Conservation (phyloP, 2,888 invertebrate species). For the Lithophane semibrunnea region DNA sequence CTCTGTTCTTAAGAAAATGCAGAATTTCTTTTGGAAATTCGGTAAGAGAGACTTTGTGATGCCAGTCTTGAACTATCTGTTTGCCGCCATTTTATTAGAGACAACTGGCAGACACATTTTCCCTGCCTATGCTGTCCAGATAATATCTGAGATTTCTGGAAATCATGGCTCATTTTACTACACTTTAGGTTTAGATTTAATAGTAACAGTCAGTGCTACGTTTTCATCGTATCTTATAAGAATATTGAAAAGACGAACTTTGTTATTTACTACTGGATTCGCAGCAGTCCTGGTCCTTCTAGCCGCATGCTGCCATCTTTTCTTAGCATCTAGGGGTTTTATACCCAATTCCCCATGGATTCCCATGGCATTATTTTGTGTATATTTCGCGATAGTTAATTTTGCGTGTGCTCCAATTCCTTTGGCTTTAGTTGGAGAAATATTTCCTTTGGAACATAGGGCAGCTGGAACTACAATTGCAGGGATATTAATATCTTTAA, state of each 20-base stretch:
- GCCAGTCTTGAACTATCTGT: conserved; percentile 65
- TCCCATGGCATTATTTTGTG: conserved; percentile 63
- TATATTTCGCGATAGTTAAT: conserved; percentile 68
- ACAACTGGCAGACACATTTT: conserved; percentile 70
- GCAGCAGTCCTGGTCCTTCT: conserved; percentile 62
- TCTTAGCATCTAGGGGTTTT: conserved; percentile 49
- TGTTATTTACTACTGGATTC: conserved; percentile 71
- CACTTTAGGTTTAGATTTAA: conserved; percentile 69
- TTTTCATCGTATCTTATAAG: conserved; percentile 60
- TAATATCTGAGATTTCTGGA: conserved; percentile 68
- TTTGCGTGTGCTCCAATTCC: conserved; percentile 71
- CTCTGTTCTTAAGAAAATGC: not conserved
- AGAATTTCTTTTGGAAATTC: conserved; percentile 48
- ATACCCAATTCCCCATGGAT: conserved; percentile 62
- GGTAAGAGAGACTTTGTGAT: conserved; percentile 54
- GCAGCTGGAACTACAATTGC: conserved; percentile 63
- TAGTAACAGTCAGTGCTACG: conserved; percentile 65
- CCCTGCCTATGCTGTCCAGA: conserved; percentile 72
- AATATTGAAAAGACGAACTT: conserved; percentile 65
- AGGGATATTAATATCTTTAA: conserved; percentile 61
- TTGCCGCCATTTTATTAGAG: conserved; percentile 67
- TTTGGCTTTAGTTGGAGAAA: conserved; percentile 69
- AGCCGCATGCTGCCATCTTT: conserved; percentile 64
- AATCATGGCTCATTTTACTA: conserved; percentile 63
- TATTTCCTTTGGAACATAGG: conserved; percentile 70